Evolutionary conservation across 2,113 vertebrate species (phyloP).

Genomic region (Diphyllodes magnificus): DNA sequence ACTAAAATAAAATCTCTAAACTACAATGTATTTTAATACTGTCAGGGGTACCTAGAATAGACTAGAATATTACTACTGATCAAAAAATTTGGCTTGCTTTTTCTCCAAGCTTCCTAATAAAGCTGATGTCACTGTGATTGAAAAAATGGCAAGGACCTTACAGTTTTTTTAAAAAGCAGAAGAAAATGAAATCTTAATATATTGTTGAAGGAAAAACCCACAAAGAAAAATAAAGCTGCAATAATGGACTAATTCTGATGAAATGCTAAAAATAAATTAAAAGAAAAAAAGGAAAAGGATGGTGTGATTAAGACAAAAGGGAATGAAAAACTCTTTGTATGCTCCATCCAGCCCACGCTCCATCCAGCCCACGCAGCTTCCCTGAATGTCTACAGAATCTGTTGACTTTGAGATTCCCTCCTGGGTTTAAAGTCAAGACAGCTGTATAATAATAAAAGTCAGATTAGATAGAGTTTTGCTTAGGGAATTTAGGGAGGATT

Average conservation of each 20-base stretch:
- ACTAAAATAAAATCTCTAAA: background rate
- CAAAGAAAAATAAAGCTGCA: background rate
- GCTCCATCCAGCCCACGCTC: background rate
- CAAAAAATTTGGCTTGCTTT: background rate
- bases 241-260: background rate
- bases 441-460: background rate
- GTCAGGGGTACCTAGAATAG: background rate
- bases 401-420: background rate
- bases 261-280: background rate
- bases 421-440: background rate
- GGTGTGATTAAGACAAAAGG: background rate
- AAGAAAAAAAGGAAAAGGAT: background rate
- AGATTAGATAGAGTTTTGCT: background rate
- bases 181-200: background rate
- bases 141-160: background rate
- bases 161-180: background rate
- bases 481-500: background rate
- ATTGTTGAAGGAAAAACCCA: accelerated
- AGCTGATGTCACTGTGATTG: background rate
- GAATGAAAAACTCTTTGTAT: background rate
- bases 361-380: background rate
- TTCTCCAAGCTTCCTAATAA: background rate
- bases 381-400: background rate
- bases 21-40: background rate
- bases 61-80: background rate